Base-by-base conservation (phyloP, 2,888 invertebrate species). In the Callosobruchus maculatus region DNA sequence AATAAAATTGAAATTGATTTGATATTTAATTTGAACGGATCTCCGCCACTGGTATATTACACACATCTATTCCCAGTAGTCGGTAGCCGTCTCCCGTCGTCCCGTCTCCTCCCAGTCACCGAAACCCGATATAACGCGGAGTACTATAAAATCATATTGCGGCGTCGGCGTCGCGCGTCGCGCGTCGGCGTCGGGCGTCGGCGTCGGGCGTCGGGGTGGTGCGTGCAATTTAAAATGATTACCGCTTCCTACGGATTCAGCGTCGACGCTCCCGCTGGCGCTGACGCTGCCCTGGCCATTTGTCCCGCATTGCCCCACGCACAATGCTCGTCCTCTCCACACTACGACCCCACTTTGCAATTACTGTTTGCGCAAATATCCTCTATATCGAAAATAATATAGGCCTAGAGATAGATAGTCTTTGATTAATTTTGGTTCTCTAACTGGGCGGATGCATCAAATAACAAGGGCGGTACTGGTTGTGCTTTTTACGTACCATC, bases 201-300 rank as follows among this genome's bases (percentile, higher is more conserved):
- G 49, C 49, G 49, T 49, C 26, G 49, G 9, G 30, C 49, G 49
- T 49, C 49, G 49, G 49, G 49, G 49, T 49, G 13, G 75, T 80
- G 80, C 77, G 77, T 79, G 80, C 81, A 79, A 82, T 82, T 82
- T 82, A 82, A 82, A 82, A 82, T 82, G 81, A 82, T 78, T 78
- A 78, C 78, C 74, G 74, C 77, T 75, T 77, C 74, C 77, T 74
- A 75, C 77, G 77, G 76, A 77, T 75, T 77, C 78, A 13, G 49
- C 49, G 49, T 49, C 30, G 30, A 30, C 4, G n/a, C n/a, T n/a
- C n/a, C n/a, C 30, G 9, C 30, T 49, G 49, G 5, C 49, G 49
- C 18, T 49, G 49, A 13, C 18, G 49, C 49, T 75, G 74, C 69
- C 68, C 73, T 69, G 74, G 73, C 69, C 77, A 72, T 78, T 78